Evolutionary conservation across 2,113 vertebrate genomes (phyloP).

Genomic region (Tyrannus savana): DNA sequence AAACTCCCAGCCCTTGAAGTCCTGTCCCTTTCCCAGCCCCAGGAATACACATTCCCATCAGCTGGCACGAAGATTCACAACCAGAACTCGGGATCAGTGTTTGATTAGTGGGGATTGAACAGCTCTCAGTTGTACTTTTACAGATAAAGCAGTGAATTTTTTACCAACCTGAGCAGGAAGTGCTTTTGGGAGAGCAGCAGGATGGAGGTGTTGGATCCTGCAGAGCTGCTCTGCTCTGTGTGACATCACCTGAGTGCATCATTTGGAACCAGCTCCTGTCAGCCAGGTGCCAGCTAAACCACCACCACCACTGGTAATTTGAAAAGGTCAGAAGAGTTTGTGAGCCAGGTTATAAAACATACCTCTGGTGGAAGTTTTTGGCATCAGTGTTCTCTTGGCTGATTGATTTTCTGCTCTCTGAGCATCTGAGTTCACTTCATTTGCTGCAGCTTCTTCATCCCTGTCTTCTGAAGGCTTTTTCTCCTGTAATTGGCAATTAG

Average conservation of each 20-base stretch:
- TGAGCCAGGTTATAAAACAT: neutral
- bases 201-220: neutral
- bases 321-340: neutral
- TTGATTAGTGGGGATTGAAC: neutral
- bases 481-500: constrained; percentile 46
- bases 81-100: neutral
- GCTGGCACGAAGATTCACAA: neutral
- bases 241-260: too few relatives aligned
- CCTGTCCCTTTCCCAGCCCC: neutral
- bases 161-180: neutral
- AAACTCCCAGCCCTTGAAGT: neutral
- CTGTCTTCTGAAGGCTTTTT: neutral
- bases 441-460: neutral
- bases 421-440: neutral
- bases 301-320: neutral
- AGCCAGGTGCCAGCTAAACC: neutral
- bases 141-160: neutral
- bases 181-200: neutral
- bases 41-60: neutral
- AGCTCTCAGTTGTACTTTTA: neutral
- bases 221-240: neutral
- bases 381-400: neutral
- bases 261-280: neutral
- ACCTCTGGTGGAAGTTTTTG: constrained; percentile 59
- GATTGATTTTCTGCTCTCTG: neutral